phyloP scores from a whole-genome alignment of 2,888 invertebrate genomes.

The Apantesis nais region DNA sequence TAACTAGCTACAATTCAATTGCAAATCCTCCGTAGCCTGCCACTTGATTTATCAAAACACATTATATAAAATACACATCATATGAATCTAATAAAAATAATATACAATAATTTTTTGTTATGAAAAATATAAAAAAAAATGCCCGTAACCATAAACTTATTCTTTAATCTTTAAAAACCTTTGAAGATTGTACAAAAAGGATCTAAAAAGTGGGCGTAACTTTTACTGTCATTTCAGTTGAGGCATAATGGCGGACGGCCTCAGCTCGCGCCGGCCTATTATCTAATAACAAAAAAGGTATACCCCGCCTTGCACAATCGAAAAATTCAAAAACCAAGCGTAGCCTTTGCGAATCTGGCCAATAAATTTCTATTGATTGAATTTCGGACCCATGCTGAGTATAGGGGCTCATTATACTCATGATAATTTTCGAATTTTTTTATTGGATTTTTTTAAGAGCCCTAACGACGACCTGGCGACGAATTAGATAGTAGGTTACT shows the following conservation, averaged over 20 bases:
- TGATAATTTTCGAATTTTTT: constrained; percentile 71
- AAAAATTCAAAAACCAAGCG: constrained; percentile 72
- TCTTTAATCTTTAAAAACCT: constrained; percentile 83
- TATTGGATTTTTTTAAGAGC: constrained; percentile 28
- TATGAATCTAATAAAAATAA: constrained; percentile 21
- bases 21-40: neutral
- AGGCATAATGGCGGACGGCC: constrained; percentile 72
- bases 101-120: constrained; percentile 31
- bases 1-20: neutral
- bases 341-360: constrained; percentile 82
- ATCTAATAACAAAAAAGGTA: constrained; percentile 58
- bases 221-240: constrained; percentile 78
- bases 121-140: constrained; percentile 30
- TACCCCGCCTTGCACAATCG: constrained; percentile 67
- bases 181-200: constrained; percentile 74
- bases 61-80: neutral
- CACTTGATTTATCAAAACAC: neutral
- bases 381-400: constrained; percentile 83
- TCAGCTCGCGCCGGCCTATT: constrained; percentile 77
- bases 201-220: constrained; percentile 83
- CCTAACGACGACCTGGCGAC: constrained; percentile 38
- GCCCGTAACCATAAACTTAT: constrained; percentile 65
- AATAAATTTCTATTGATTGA: constrained; percentile 84
- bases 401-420: constrained; percentile 83
- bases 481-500: constrained; percentile 10